phyloP scores from a whole-genome alignment of 2,888 invertebrate genomes.

The Agonopterix heracliana region DNA sequence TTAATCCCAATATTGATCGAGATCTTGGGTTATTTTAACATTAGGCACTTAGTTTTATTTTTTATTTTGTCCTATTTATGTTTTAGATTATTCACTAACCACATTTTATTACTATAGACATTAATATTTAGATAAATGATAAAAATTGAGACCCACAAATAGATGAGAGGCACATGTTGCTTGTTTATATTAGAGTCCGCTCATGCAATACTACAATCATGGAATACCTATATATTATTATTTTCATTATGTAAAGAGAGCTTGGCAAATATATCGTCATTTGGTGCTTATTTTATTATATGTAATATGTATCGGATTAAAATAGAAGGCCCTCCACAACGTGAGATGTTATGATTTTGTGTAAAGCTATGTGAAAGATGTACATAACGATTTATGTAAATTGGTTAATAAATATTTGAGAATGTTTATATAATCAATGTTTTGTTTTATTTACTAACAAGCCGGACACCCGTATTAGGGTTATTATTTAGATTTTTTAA shows the following conservation, averaged over 20 bases:
- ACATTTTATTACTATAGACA: constrained; percentile 35
- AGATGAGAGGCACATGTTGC: not conserved
- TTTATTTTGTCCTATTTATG: constrained; percentile 45
- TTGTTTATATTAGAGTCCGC: not conserved
- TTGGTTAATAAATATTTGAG: constrained; percentile 77
- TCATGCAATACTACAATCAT: not conserved
- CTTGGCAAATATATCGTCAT: constrained; percentile 68
- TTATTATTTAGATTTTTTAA: too few species aligned
- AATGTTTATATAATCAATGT: constrained; percentile 72
- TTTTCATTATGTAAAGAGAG: constrained; percentile 55
- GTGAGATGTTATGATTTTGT: constrained; percentile 68
- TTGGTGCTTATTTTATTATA: constrained; percentile 67
- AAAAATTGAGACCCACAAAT: constrained; percentile 11
- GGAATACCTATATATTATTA: constrained; percentile 24
- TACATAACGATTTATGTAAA: constrained; percentile 76
- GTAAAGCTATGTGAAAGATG: constrained; percentile 72
- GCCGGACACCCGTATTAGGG: not conserved
- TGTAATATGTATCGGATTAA: constrained; percentile 52
- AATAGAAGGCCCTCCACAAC: constrained; percentile 72
- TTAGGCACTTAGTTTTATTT: constrained; percentile 45
- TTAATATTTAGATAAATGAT: constrained; percentile 28
- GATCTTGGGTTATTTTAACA: constrained; percentile 40
- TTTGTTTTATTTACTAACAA: constrained; percentile 11
- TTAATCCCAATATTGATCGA: constrained; percentile 16
- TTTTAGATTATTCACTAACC: constrained; percentile 51